These are phyloP conservation scores for Shinisaurus crocodilurus DNA, from an alignment of 2,113 vertebrate species.

Conservation along the genomic window DNA sequence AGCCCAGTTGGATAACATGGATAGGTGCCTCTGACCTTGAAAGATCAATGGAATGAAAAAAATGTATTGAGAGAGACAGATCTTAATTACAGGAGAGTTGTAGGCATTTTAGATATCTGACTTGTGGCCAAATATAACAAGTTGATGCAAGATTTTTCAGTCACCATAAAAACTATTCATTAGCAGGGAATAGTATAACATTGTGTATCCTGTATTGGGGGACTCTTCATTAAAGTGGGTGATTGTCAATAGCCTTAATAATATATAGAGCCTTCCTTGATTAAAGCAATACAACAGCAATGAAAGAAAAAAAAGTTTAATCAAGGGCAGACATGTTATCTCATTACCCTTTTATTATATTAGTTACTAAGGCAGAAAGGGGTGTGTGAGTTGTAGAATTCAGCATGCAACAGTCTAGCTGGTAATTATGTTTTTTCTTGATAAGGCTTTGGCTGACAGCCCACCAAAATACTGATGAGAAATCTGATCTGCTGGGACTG, in stretches of 20 bases:
- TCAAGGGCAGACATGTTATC: conserved; percentile 63
- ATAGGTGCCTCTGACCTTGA: not conserved
- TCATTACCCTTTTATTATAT: conserved; percentile 71
- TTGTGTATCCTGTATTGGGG: conserved; percentile 1
- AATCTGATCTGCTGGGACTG: conserved; percentile 70
- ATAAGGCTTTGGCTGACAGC: conserved; percentile 74
- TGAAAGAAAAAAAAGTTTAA: conserved; percentile 49
- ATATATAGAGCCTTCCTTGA: conserved; percentile 45
- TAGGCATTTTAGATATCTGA: not conserved
- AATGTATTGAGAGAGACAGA: not conserved
- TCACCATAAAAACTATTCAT: conserved; percentile 2
- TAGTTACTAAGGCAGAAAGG: conserved; percentile 68
- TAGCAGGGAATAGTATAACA: not conserved
- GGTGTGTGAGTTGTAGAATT: conserved; percentile 66
- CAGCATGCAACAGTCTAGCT: conserved; percentile 68
- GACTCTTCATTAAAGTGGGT: conserved; percentile 35
- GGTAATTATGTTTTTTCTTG: conserved; percentile 80
- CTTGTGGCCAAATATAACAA: not conserved
- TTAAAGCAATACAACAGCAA: conserved; percentile 58
- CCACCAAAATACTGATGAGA: conserved; percentile 77
- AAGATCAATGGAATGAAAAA: conserved; percentile 8
- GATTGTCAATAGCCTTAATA: conserved; percentile 47
- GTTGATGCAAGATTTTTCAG: conserved; percentile 10
- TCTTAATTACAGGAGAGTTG: not conserved
- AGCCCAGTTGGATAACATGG: not conserved